A percentile compares a stretch with the other conserved stretches of the same genome.
Conservation (phyloP, 1,140 invertebrate genomes). For the Leptinotarsa texana region DNA sequence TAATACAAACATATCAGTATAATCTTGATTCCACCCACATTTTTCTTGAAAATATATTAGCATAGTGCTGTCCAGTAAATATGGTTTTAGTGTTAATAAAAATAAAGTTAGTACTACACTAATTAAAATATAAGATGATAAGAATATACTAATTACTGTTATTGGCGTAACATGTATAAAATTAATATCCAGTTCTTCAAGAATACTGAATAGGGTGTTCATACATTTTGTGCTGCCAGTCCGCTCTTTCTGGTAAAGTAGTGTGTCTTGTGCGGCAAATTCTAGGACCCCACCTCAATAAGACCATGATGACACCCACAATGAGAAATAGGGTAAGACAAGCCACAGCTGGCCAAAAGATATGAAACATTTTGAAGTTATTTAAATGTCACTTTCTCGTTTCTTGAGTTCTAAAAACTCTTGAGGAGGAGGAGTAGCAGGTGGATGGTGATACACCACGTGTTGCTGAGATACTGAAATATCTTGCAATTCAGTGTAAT, state of each 20-base stretch:
- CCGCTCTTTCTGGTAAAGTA: slow-evolving; percentile 62
- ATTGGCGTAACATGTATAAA: too few species aligned
- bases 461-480: slow-evolving; percentile 49
- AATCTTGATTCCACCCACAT: too few species aligned
- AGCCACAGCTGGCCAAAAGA: slow-evolving; percentile 67
- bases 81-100: too few species aligned
- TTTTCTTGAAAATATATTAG: too few species aligned
- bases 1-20: too few species aligned
- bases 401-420: slow-evolving; percentile 78
- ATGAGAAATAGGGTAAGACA: slow-evolving; percentile 71
- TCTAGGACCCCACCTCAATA: slow-evolving; percentile 71
- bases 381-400: slow-evolving; percentile 80
- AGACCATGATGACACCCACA: slow-evolving; percentile 71
- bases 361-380: slow-evolving; percentile 47
- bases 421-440: slow-evolving; percentile 47
- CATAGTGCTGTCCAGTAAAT: too few species aligned
- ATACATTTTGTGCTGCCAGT: slow-evolving; percentile 65
- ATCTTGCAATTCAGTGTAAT: slow-evolving; percentile 72
- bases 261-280: slow-evolving; percentile 70
- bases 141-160: too few species aligned
- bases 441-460: slow-evolving; percentile 50
- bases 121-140: too few species aligned
- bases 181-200: neutral
- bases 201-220: slow-evolving; percentile 57
- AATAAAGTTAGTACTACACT: too few species aligned